A percentile compares a stretch with the other conserved stretches of the same genome.
These are phyloP conservation scores for Phalacrocorax pelagicus DNA, from an alignment of 2,113 vertebrate genomes.

Conservation along the genomic window DNA sequence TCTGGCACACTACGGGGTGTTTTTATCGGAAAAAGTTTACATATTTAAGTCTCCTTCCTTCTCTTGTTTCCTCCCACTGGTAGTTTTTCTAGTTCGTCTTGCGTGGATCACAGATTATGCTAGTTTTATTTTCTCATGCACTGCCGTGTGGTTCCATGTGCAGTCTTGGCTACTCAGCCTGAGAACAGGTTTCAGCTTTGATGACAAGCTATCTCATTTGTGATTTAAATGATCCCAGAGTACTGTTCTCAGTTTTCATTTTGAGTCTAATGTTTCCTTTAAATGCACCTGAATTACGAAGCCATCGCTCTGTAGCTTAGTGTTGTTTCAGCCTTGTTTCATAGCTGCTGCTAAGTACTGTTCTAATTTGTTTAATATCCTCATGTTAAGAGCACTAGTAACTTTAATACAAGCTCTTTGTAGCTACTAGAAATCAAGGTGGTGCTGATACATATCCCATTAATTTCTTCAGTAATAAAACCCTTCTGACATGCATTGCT, in stretches of 20 bases:
- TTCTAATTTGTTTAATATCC: background rate
- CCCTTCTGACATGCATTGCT: background rate
- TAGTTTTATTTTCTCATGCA: background rate
- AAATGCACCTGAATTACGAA: background rate
- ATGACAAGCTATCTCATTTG: background rate
- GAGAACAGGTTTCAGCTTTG: background rate
- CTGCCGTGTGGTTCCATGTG: rapidly evolving
- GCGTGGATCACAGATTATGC: rapidly evolving
- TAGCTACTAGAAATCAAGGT: background rate
- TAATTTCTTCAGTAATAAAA: background rate
- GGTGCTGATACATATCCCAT: background rate
- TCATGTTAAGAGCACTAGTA: background rate
- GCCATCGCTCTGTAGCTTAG: background rate
- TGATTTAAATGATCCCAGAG: background rate
- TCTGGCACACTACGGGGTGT: background rate
- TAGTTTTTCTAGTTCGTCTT: background rate
- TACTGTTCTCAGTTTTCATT: background rate
- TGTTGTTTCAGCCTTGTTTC: background rate
- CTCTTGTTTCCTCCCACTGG: background rate
- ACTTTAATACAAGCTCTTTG: background rate
- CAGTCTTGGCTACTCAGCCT: background rate
- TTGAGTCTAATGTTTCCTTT: background rate
- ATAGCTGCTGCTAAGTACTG: background rate
- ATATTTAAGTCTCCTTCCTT: background rate
- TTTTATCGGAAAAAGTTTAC: background rate